phyloP scores from a whole-genome alignment of 2,113 vertebrate genomes.

The Dasyurus viverrinus region DNA sequence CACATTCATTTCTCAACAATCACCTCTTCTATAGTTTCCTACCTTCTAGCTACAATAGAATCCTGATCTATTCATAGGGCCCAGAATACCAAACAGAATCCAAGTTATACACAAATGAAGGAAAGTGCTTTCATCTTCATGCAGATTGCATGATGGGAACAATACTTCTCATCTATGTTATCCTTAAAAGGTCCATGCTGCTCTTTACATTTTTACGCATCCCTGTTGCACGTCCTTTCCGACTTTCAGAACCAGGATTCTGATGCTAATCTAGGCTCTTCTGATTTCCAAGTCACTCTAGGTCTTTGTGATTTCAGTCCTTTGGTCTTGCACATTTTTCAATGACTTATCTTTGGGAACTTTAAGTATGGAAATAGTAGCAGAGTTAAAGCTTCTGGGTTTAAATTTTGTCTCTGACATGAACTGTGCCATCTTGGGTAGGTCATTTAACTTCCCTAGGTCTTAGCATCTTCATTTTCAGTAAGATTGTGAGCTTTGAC shows the following conservation, averaged over 20 bases:
- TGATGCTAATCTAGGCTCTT: neutral
- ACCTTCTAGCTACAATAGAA: neutral
- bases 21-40: neutral
- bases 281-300: neutral
- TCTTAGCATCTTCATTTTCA: neutral
- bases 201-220: neutral
- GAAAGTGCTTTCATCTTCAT: neutral
- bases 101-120: neutral
- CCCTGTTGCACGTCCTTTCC: neutral
- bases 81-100: neutral
- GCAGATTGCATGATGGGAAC: neutral
- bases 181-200: neutral
- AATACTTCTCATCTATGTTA: neutral
- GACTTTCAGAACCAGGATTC: neutral
- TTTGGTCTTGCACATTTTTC: neutral
- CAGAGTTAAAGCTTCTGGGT: neutral
- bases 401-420: neutral
- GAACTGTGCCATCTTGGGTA: neutral
- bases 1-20: neutral
- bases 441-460: neutral
- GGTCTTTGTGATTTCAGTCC: neutral
- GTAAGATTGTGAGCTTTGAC: neutral
- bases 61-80: neutral
- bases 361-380: neutral
- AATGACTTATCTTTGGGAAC: neutral